Percentiles rank a stretch among this genome's conserved stretches.
phyloP scores from a whole-genome alignment of 1,140 invertebrate genomes.

The Drosophila lacertosa region DNA sequence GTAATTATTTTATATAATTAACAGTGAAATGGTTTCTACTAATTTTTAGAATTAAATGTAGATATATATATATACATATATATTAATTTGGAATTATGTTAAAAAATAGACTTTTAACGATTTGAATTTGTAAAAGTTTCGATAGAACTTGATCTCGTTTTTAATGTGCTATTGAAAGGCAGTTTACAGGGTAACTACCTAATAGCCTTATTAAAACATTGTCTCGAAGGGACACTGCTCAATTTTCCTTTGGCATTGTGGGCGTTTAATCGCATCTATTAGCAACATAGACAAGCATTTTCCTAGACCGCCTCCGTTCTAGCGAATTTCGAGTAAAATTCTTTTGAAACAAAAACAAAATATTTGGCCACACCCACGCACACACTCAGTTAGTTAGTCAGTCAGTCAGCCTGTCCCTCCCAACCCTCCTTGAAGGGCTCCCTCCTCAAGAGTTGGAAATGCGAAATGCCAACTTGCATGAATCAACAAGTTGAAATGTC shows the following conservation, averaged over 20 bases:
- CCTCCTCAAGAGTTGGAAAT: background rate
- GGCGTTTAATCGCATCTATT: conserved; percentile 81
- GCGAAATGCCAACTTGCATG: conserved; percentile 25
- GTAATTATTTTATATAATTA: too few relatives aligned
- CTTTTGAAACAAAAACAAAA: conserved; percentile 30
- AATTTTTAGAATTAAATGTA: too few relatives aligned
- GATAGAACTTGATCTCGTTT: too few relatives aligned
- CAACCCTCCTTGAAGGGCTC: too few relatives aligned
- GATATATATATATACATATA: too few relatives aligned
- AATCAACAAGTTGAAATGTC: conserved; percentile 55
- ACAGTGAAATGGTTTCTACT: too few relatives aligned
- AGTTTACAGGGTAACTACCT: conserved; percentile 5
- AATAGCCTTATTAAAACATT: background rate
- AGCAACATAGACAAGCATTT: conserved; percentile 58
- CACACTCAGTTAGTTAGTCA: conserved; percentile 2
- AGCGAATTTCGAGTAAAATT: conserved; percentile 41
- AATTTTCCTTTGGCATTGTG: conserved; percentile 48
- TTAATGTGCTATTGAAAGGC: too few relatives aligned
- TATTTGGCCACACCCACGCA: conserved; percentile 25
- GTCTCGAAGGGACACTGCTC: conserved; percentile 17
- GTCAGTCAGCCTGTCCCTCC: background rate
- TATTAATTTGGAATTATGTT: too few relatives aligned
- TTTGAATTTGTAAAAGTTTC: too few relatives aligned
- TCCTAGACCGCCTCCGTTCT: conserved; percentile 33
- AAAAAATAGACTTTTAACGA: too few relatives aligned